These are phyloP conservation scores for Octodonta nipae DNA, from an alignment of 2,888 invertebrate species.

Conservation along the genomic window DNA sequence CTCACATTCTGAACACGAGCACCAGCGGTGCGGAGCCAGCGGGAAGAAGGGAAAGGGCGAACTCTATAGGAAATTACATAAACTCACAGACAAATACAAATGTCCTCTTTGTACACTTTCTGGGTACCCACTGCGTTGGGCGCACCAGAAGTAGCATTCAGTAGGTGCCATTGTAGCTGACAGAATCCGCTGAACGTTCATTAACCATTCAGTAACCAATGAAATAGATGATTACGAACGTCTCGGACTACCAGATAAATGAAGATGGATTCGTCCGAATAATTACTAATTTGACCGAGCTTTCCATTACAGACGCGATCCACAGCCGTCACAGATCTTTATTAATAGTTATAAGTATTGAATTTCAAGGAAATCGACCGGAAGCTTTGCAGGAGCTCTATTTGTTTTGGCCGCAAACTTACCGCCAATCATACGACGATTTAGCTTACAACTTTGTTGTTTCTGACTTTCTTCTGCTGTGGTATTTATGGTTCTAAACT, in stretches of 20 bases:
- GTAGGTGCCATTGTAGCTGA: conserved; percentile 34
- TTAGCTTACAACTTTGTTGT: no score
- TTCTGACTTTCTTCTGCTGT: no score
- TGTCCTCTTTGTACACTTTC: conserved; percentile 38
- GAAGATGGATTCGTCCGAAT: conserved; percentile 36
- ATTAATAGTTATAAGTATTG: conserved; percentile 25
- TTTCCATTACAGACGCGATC: conserved; percentile 29
- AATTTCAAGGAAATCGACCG: conserved; percentile 14
- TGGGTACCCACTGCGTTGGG: conserved; percentile 27
- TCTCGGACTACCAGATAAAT: conserved; percentile 36
- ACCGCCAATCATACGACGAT: no score
- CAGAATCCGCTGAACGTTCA: conserved; percentile 37
- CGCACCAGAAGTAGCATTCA: conserved; percentile 29
- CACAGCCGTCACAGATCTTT: conserved; percentile 21
- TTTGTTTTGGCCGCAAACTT: no score
- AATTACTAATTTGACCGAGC: conserved; percentile 39
- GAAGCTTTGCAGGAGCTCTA: no score
- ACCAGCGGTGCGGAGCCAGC: conserved; percentile 30
- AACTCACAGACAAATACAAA: conserved; percentile 41
- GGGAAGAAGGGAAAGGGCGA: conserved; percentile 25
- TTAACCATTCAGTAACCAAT: conserved; percentile 39
- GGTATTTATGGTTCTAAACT: no score
- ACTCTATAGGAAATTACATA: conserved; percentile 42
- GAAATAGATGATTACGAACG: conserved; percentile 39
- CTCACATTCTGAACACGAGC: conserved; percentile 29